phyloP scores from a whole-genome alignment of 1,140 invertebrate genomes.

The Cyphomyrmex costatus region DNA sequence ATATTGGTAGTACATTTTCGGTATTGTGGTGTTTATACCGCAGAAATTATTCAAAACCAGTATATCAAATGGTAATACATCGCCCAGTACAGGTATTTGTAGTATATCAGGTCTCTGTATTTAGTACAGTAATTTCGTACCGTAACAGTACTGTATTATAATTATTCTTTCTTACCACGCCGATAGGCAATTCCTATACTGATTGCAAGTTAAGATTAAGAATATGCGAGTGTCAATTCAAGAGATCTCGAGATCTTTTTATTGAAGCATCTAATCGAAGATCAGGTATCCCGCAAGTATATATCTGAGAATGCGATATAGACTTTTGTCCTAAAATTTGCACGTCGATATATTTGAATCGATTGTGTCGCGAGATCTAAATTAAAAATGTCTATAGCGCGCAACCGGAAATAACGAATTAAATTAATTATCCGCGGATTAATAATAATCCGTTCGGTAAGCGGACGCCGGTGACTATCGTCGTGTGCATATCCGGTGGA shows the following conservation, averaged over 20 bases:
- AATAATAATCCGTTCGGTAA: neutral
- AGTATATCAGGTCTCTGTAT: no score
- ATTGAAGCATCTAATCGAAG: neutral
- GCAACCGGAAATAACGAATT: neutral
- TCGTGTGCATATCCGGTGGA: constrained; percentile 29
- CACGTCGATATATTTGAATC: neutral
- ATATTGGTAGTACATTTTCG: no score
- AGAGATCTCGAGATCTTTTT: neutral
- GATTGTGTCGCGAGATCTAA: neutral
- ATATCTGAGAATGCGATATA: neutral
- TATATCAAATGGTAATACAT: no score
- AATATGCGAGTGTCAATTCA: neutral
- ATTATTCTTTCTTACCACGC: no score
- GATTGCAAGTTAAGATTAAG: no score
- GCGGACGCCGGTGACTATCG: neutral
- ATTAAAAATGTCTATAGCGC: neutral
- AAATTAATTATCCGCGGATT: constrained; percentile 28
- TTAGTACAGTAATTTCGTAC: no score
- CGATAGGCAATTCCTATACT: no score
- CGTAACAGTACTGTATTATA: no score
- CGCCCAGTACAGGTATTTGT: no score
- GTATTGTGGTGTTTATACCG: no score
- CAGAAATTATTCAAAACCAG: no score
- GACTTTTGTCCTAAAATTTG: neutral
- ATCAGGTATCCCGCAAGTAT: no score